Conservation (phyloP, 2,113 vertebrate species). For the Excalfactoria chinensis region DNA sequence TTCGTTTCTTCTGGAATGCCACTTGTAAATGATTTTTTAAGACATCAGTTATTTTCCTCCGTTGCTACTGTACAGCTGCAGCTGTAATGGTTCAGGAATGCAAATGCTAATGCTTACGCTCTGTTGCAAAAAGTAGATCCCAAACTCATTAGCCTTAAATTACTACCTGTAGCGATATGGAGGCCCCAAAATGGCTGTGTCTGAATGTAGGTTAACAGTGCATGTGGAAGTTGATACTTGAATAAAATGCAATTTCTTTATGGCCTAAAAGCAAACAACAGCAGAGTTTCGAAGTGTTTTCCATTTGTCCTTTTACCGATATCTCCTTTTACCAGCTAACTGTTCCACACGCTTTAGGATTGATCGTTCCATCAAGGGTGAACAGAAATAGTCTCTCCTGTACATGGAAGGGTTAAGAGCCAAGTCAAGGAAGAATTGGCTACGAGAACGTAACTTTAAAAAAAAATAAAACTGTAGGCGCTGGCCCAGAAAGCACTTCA, state of each 20-base stretch:
- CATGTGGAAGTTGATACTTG: not conserved
- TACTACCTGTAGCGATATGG: not conserved
- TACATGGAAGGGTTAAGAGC: not conserved
- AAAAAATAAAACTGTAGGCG: not conserved
- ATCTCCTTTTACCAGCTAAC: not conserved
- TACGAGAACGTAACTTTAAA: not conserved
- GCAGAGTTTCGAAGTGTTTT: not conserved
- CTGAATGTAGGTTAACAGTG: not conserved
- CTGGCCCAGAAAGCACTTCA: constrained; percentile 12
- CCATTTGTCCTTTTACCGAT: not conserved
- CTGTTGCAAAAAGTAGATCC: not conserved
- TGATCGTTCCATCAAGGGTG: not conserved
- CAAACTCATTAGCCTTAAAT: constrained; percentile 19
- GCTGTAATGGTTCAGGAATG: not conserved
- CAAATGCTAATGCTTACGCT: not conserved
- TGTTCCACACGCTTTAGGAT: not conserved
- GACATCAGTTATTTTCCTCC: not conserved
- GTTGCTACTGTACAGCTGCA: not conserved
- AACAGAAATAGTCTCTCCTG: not conserved
- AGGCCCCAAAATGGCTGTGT: not conserved
- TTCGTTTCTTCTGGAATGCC: not conserved
- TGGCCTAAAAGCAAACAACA: not conserved
- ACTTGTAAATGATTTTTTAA: not conserved
- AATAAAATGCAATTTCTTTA: not conserved
- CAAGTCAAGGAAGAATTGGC: not conserved